Evolutionary conservation across 2,888 invertebrate species (phyloP), one percentile per base, ranked within the genome.

Genomic region (Archaeoteleia sp.): DNA sequence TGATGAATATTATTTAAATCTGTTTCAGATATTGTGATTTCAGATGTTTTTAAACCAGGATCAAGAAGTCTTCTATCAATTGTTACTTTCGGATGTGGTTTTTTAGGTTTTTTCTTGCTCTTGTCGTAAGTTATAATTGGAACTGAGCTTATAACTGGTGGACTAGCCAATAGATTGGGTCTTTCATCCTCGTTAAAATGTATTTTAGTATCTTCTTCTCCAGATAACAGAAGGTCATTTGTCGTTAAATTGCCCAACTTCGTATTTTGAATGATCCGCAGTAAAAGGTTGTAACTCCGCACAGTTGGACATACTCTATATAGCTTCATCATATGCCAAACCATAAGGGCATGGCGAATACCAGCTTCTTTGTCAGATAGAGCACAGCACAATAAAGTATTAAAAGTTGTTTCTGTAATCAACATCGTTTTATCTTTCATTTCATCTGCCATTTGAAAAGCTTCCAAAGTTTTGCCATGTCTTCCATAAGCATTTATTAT

Each of bases 401-500:
- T 93, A 62, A 93, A 91, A 1, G 95, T 94, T 40, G 91, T 90
- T 0, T 88, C 87, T 74, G 89, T 89, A 13, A 93, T 85, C 58
- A 86, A 82, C 9, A 93, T 85, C 46, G 88, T 86, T 58, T 90
- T 91, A 34, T 89, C 87, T 1, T 87, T 78, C 93, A 96, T 95
- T 87, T 95, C 94, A 87, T 97, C 96, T 1, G 92, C 93, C 55
- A 97, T 83, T 79, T 88, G 82, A 84, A 96, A 96, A 0, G 96
- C 94, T 27, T 90, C 91, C 57, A 89, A 79, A 10, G 95, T 81
- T 82, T 95, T 93, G 0, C 93, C 93, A 85, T 93, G 93, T 62
- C 92, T 88, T 0, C 95, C 95, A 87, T 94, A 97, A 1, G 95
- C 95, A 87, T 95, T 96, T 23, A 97, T 94, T 92, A 97, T 93